Conservation (phyloP, 2,888 invertebrate genomes). For the Apamea epomidion region DNA sequence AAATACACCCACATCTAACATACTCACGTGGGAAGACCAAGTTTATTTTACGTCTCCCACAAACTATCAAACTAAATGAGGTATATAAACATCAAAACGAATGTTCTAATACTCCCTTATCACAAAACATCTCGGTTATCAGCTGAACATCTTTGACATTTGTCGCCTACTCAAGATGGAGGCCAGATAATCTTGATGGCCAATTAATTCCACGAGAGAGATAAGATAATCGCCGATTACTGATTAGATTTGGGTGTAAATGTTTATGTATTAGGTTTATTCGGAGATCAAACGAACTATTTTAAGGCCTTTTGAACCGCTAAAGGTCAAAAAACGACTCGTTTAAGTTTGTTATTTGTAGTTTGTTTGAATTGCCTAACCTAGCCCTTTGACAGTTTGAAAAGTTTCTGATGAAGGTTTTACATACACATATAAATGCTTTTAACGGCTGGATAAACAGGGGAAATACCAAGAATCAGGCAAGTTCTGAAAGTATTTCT, state of each 20-base stretch:
- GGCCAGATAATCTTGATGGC: conserved; percentile 22
- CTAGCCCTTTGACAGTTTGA: background rate
- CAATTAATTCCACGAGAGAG: conserved; percentile 50
- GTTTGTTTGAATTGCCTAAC: background rate
- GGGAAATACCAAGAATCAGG: background rate
- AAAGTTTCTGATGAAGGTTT: conserved; percentile 3
- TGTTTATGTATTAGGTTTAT: conserved; percentile 26
- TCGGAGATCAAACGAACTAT: conserved; percentile 16
- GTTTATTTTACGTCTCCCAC: conserved; percentile 18
- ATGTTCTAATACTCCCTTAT: conserved; percentile 24
- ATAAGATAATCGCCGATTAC: conserved; percentile 27
- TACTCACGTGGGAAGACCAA: background rate
- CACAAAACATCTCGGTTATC: conserved; percentile 43
- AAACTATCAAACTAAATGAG: conserved; percentile 35
- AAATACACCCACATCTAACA: background rate
- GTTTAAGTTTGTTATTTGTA: background rate
- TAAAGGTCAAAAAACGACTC: background rate
- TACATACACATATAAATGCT: background rate
- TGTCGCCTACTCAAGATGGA: conserved; percentile 47
- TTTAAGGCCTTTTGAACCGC: conserved; percentile 6
- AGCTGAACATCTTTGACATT: conserved; percentile 45
- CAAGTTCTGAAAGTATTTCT: background rate
- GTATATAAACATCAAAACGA: conserved; percentile 39
- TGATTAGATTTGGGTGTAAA: conserved; percentile 26
- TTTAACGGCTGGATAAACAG: background rate